Evolutionary conservation across 2,888 invertebrate species (phyloP).

Genomic region (Pristionchus arcanus): DNA sequence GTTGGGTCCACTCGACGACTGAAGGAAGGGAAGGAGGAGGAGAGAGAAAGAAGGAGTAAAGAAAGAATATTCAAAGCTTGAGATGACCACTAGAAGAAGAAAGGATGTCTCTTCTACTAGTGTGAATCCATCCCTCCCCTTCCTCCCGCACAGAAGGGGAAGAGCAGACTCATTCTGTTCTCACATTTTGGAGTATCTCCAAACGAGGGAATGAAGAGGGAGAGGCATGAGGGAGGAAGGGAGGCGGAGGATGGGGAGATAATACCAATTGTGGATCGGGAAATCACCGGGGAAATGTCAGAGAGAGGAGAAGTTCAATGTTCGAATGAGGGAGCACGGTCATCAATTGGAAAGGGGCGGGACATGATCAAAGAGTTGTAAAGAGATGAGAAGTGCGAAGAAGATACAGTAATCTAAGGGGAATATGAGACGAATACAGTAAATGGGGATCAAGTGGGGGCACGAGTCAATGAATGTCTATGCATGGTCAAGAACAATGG

Average conservation of each 20-base stretch:
- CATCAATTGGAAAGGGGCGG: conserved; percentile 30
- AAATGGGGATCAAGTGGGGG: background rate
- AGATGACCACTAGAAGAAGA: conserved; percentile 2
- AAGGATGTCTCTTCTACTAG: background rate
- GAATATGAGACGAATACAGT: background rate
- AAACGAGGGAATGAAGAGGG: background rate
- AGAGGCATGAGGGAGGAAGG: background rate
- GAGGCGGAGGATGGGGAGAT: background rate
- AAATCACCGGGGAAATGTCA: background rate
- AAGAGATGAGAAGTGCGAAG: background rate
- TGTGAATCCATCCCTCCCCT: background rate
- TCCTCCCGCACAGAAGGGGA: background rate
- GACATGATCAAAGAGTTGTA: background rate
- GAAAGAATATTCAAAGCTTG: conserved; percentile 25
- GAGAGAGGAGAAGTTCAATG: background rate
- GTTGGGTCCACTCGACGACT: conserved; percentile 7
- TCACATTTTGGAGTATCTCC: conserved; percentile 37
- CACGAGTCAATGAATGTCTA: background rate
- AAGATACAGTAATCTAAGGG: background rate
- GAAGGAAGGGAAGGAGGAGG: background rate
- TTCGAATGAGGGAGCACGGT: background rate
- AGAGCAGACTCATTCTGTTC: conserved; percentile 47
- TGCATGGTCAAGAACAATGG: conserved; percentile 38
- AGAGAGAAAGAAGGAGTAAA: conserved; percentile 39
- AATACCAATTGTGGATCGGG: background rate